Conservation (phyloP, 2,797 vertebrate species). For the Squalus acanthias region DNA sequence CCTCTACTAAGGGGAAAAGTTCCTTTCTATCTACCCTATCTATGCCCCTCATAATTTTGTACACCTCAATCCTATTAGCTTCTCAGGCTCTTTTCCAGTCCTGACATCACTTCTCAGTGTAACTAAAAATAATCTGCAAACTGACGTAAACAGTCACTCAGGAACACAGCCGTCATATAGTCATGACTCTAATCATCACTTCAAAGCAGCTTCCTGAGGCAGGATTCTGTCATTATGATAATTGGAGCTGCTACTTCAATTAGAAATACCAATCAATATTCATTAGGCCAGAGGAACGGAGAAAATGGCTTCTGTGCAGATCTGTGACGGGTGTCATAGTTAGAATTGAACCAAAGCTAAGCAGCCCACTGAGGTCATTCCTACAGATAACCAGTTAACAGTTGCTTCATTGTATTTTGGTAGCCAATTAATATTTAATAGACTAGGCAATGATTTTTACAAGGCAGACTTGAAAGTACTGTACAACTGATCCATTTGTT, state of each 20-base stretch:
- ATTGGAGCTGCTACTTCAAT: slow-evolving; percentile 29
- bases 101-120: not conserved
- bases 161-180: not conserved
- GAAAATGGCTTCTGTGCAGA: slow-evolving; percentile 24
- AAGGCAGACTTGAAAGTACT: not conserved
- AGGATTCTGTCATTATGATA: slow-evolving; percentile 11
- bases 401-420: slow-evolving; percentile 6
- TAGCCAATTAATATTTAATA: slow-evolving; percentile 24
- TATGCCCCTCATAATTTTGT: too few relatives aligned
- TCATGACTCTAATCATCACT: slow-evolving; percentile 20
- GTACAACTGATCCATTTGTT: not conserved
- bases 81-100: too few relatives aligned
- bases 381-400: not conserved
- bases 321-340: slow-evolving; percentile 20
- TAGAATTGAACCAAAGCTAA: slow-evolving; percentile 25
- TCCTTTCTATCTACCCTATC: too few relatives aligned
- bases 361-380: not conserved
- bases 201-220: slow-evolving; percentile 10
- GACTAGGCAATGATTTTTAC: not conserved
- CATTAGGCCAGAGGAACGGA: slow-evolving; percentile 5
- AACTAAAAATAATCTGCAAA: not conserved
- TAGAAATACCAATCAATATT: slow-evolving; percentile 33
- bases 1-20: too few relatives aligned
- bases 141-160: not conserved
- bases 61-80: too few relatives aligned